Base-by-base conservation (phyloP, 2,113 vertebrate genomes). In the Petrocephalus microphthalmus region DNA sequence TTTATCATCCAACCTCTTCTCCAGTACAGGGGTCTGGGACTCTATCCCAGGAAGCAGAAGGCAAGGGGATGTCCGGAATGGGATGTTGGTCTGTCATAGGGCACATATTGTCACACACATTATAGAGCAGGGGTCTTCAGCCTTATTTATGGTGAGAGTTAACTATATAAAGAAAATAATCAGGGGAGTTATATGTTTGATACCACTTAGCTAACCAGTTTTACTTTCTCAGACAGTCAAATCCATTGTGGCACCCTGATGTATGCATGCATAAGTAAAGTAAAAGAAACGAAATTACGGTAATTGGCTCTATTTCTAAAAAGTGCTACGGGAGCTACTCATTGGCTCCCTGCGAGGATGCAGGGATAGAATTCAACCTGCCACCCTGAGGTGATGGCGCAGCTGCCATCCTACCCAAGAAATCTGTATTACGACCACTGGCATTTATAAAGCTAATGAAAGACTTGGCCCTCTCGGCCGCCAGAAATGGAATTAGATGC, bases 371-470 rank as follows among this genome's bases (percentile, higher is more conserved):
- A 74, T 78, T 19, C 15, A 42, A 78, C 37, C 33, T 42, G 1
- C 1, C 33, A 33, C 71, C 71, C 33, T 6, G 29, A 78, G 60
- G 60, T 67, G 13, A 11, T 29, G 11, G 60, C 29, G 25, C 25
- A 29, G 29, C 25, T 67, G 60, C 10, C n/a, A 67, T 13, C 8
- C 60, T 29, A 67, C 60, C 60, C 8, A 67, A 67, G 60, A 29
- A 13, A 29, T 29, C 60, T 67, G 60, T 67, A 67, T 67, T n/a
- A 29, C 29, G 11, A 67, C 60, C 29, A 67, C n/a, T 13, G 60
- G n/a, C 29, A 89, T 87, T 91, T 93, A 92, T 92, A 89, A 92
- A 91, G 92, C 90, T 92, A 84, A 93, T 93, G 91, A 94, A 93
- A 90, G 89, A 89, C 53, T 52, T 85, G 67, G 89, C 92, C 91